A percentile compares a stretch with the other conserved stretches of the same genome.
These are phyloP conservation scores for Labeo rohita DNA, from an alignment of 2,113 vertebrate species.

Conservation along the genomic window DNA sequence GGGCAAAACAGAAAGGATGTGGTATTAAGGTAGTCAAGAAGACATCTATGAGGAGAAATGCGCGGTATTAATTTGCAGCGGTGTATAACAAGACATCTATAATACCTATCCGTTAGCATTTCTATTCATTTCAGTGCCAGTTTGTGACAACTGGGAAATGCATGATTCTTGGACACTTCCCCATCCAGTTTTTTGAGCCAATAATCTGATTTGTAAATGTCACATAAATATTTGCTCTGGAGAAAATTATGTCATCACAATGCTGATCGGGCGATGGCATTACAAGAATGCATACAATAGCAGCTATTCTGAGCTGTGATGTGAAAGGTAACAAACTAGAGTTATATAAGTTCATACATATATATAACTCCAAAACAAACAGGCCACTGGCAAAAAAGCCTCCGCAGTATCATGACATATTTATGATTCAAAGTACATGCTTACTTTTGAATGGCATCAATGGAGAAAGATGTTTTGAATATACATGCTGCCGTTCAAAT, in stretches of 20 bases:
- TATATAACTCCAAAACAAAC: background rate
- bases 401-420: background rate
- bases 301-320: background rate
- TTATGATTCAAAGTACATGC: background rate
- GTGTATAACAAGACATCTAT: background rate
- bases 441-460: background rate
- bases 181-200: background rate
- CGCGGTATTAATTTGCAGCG: background rate
- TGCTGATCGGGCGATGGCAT: background rate
- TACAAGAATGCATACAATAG: background rate
- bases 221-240: background rate
- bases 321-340: background rate
- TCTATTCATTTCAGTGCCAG: background rate
- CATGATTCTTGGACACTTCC: background rate
- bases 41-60: background rate
- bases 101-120: background rate
- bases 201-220: background rate
- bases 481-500: no score
- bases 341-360: constrained; percentile 4
- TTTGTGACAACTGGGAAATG: background rate
- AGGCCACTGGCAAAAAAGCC: background rate
- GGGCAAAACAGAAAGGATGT: background rate
- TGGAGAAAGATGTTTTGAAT: background rate
- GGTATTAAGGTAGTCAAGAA: background rate
- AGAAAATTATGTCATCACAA: background rate